These are phyloP conservation scores for Caenorhabditis inopinata DNA, from an alignment of 1,140 invertebrate species.

Conservation along the genomic window DNA sequence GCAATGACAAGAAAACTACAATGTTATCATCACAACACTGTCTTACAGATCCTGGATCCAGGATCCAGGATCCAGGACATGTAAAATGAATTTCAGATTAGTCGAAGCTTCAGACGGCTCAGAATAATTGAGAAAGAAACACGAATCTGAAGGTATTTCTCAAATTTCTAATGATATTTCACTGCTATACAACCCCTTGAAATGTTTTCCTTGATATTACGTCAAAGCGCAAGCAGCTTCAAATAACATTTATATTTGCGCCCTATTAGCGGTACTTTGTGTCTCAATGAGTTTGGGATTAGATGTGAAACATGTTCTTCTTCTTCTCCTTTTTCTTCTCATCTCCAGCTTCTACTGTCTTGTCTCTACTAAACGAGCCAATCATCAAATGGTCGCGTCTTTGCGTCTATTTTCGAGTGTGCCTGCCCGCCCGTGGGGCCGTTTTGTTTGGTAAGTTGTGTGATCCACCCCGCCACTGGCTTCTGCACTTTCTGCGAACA, in stretches of 20 bases:
- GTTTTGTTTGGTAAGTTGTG: slow-evolving; percentile 29
- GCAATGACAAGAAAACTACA: no score
- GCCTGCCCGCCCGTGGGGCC: not conserved
- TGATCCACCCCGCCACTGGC: slow-evolving; percentile 8
- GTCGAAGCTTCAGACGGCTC: no score
- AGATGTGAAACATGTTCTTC: slow-evolving; percentile 23
- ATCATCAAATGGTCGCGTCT: not conserved
- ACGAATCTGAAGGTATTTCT: no score
- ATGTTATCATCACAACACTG: no score
- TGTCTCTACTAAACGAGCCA: not conserved
- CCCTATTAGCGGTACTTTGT: slow-evolving; percentile 16
- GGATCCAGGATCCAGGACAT: no score
- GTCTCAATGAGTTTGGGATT: slow-evolving; percentile 25
- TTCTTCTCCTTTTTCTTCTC: not conserved
- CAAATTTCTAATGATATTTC: no score
- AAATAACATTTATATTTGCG: slow-evolving; percentile 27
- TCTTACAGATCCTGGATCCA: no score
- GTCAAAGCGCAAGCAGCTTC: not conserved
- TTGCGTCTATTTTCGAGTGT: slow-evolving; percentile 12
- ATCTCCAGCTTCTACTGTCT: not conserved
- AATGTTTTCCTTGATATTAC: not conserved
- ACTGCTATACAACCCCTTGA: no score
- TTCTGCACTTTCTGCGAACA: slow-evolving; percentile 5
- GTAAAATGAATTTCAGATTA: no score
- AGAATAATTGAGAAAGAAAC: no score